Base-by-base conservation (phyloP, 2,113 vertebrate genomes). In the Hippoglossus stenolepis region DNA sequence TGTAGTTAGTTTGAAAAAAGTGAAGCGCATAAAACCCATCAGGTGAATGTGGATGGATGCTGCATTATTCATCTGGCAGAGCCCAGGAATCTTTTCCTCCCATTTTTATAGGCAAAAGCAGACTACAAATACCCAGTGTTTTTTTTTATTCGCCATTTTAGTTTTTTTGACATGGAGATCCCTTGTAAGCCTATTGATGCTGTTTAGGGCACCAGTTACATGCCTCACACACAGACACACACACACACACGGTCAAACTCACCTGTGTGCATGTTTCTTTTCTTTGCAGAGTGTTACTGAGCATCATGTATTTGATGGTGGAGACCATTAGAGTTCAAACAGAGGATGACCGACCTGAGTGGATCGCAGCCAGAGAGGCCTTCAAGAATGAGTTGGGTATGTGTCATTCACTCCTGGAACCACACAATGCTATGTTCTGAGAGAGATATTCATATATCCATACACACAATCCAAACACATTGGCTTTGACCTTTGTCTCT, bases 231-330 rank as follows among this genome's bases (percentile, higher is more conserved):
- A 31, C 31, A 31, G 5, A 31, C 28, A 28, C 28, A 31, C 28
- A 31, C 28, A 31, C 3, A 28, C 28, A 28, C 3, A 28, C 3
- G 28, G 31, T 31, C 5, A 31, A 31, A 21, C 43, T 71, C 28
- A 65, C 9, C 31, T 5, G 11, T 68, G 24, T 79, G 70, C 66
- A 14, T 65, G 14, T 70, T 69, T 56, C 17, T 60, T 51, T 49
- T 62, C 11, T n/a, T 54, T 56, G 0, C 92, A 99, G 98, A 92
- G 97, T 99, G 57, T 89, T 99, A 65, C 93, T 99, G 85, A 99
- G 96, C 38, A 96, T 98, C 91, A 96, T 99, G 97, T 99, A 99
- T 90, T 94, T 99, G 79, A 90, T 99, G 94, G 97, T 99, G 93
- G 97, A 99, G 93, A 98, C 95, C 69, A 90, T 99, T 60, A 94